Evolutionary conservation across 2,888 invertebrate genomes (phyloP).

Genomic region (Plagodis pulveraria): DNA sequence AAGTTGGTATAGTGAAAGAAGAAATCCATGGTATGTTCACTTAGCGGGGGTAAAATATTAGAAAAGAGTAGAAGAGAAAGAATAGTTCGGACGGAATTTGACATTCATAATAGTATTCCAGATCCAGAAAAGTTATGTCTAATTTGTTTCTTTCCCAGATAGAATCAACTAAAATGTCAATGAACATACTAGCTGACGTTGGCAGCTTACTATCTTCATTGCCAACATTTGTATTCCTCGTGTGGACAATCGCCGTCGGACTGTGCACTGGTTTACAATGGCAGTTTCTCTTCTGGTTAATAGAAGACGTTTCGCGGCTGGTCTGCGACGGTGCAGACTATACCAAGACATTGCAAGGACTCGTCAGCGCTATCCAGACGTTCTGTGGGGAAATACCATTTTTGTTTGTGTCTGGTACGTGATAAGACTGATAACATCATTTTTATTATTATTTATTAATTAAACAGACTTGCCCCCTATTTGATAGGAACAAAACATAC

Average conservation of each 20-base stretch:
- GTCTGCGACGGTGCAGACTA: conserved; percentile 78
- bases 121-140: too few relatives aligned
- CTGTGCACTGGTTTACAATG: conserved; percentile 93
- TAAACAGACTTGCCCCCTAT: too few relatives aligned
- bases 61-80: too few relatives aligned
- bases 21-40: too few relatives aligned
- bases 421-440: background rate
- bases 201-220: conserved; percentile 87
- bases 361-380: conserved; percentile 91
- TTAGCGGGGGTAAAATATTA: too few relatives aligned
- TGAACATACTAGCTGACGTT: conserved; percentile 89
- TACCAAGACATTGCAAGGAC: conserved; percentile 90
- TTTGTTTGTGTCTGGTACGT: conserved; percentile 91
- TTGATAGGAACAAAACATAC: background rate
- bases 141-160: conserved; percentile 72
- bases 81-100: too few relatives aligned
- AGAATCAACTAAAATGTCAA: conserved; percentile 86
- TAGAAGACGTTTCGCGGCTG: conserved; percentile 88
- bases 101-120: too few relatives aligned
- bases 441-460: too few relatives aligned
- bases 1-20: too few relatives aligned
- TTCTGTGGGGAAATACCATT: conserved; percentile 95
- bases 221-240: conserved; percentile 89
- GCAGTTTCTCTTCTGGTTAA: conserved; percentile 94
- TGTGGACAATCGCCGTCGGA: conserved; percentile 93